A percentile compares a stretch with the other conserved stretches of the same genome.
Evolutionary conservation across 2,888 invertebrate genomes (phyloP).

Genomic region (Drosophila nr. perissopoda): DNA sequence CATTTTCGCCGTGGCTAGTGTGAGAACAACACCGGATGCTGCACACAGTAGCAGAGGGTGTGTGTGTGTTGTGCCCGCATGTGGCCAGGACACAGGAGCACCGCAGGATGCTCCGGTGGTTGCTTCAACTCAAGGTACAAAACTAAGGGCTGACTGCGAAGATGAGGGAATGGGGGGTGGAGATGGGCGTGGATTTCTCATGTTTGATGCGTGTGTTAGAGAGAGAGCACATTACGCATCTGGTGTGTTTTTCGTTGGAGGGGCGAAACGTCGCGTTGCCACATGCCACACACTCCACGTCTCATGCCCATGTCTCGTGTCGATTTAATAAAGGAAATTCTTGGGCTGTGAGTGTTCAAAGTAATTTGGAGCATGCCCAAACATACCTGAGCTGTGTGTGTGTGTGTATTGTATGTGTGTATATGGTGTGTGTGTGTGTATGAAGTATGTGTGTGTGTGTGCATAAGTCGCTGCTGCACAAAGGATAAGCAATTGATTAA

Average conservation of each 20-base stretch:
- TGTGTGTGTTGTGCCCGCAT: slow-evolving; percentile 57
- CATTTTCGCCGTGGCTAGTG: slow-evolving; percentile 50
- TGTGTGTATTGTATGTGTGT: neutral
- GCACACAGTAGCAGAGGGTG: slow-evolving; percentile 32
- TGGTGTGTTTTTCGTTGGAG: slow-evolving; percentile 65
- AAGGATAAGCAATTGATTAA: slow-evolving; percentile 80
- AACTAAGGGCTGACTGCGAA: slow-evolving; percentile 12
- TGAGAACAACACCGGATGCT: slow-evolving; percentile 79
- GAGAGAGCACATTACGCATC: slow-evolving; percentile 68
- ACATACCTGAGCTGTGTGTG: slow-evolving; percentile 67
- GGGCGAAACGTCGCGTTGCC: slow-evolving; percentile 52
- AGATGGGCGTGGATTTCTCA: slow-evolving; percentile 57
- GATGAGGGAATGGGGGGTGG: neutral
- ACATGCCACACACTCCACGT: slow-evolving; percentile 51
- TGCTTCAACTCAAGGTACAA: slow-evolving; percentile 54
- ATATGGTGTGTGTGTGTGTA: neutral
- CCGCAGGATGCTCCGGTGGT: slow-evolving; percentile 58
- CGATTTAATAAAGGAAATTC: slow-evolving; percentile 82
- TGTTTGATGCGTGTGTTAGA: slow-evolving; percentile 67
- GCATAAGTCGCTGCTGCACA: slow-evolving; percentile 30
- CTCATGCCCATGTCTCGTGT: slow-evolving; percentile 54
- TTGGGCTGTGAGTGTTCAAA: slow-evolving; percentile 70
- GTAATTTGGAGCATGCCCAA: slow-evolving; percentile 80
- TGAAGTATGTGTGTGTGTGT: neutral
- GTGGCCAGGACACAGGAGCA: slow-evolving; percentile 45